phyloP scores from a whole-genome alignment of 2,797 vertebrate species.

The Sphenopsis melanotis region DNA sequence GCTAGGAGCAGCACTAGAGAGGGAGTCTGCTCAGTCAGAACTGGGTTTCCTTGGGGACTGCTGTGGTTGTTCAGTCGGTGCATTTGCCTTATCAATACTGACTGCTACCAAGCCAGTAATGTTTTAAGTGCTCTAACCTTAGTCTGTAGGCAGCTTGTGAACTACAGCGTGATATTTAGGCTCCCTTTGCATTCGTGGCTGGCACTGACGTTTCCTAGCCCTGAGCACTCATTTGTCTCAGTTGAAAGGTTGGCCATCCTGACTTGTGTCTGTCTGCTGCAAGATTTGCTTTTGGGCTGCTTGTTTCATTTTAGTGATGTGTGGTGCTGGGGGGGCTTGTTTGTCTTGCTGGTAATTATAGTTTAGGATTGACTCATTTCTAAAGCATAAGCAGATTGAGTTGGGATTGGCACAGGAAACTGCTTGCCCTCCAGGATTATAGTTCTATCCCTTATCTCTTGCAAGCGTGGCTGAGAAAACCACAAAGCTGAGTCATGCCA shows the following conservation, averaged over 20 bases:
- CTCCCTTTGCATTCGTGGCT: neutral
- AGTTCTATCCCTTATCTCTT: conserved; percentile 10
- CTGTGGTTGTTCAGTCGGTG: neutral
- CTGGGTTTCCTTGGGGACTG: neutral
- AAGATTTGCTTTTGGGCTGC: neutral
- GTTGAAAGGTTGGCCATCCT: neutral
- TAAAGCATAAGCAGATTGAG: neutral
- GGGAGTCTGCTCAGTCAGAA: neutral
- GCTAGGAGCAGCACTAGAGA: neutral
- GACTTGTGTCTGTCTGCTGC: neutral
- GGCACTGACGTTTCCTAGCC: neutral
- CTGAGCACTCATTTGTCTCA: neutral
- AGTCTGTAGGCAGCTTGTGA: neutral
- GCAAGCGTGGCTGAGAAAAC: neutral
- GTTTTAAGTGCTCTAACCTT: neutral
- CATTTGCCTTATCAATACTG: neutral
- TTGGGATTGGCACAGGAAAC: neutral
- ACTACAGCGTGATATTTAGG: neutral
- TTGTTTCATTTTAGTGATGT: neutral
- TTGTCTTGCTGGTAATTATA: neutral
- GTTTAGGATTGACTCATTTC: neutral
- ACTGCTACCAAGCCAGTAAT: neutral
- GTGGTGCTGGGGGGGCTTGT: neutral
- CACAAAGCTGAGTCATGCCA: conserved; percentile 33
- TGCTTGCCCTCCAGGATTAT: neutral